Base-by-base conservation (phyloP, 2,797 vertebrate genomes). In the Arctocebus calabarensis region DNA sequence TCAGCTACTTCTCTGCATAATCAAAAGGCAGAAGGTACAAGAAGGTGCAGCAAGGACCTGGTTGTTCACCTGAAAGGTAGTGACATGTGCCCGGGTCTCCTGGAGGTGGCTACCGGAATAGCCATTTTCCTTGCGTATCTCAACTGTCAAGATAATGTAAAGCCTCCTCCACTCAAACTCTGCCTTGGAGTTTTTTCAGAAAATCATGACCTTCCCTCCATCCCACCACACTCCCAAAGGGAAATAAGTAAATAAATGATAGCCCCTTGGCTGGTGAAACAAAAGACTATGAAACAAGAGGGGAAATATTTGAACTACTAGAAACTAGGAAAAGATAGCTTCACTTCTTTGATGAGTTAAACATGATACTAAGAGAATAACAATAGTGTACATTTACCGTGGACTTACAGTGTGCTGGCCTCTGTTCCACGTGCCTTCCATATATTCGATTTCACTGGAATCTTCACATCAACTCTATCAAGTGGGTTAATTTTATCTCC, bases 1-100 rank as follows among this genome's bases (percentile, higher is more conserved):
- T 99, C 98, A 99, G 99, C 98, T 95, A 40, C 74, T 85, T 93
- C 52, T 95, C 74, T 84, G 92, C 73, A 96, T 88, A 97, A 96
- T 85, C 82, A 52, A 94, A 90, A 88, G 11, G 45, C 61, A 81
- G 62, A 16, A 62, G 17, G 14, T 25, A 68, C 40, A 94, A 74
- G 75, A 64, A 91, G 37, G 70, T 40, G 3, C 10, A 37, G 22
- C 23, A 10, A 0, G 14, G 34, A 12, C 45, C 66, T 8, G 27
- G 16, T 70, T 84, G 25, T 8, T 59, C n/a, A 32, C 52, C 10
- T 0, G 10, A 29, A 71, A 75, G 29, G 78, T 5, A 79, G 43
- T 82, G 43, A 68, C 45, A 2, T 3, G 14, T 19, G 27, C 23
- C 17, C 14, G 2, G 1, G 7, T 66, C 19, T 94, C n/a, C 78